These are phyloP conservation scores for Tortrix viridana DNA, from an alignment of 2,888 invertebrate species.

Conservation along the genomic window DNA sequence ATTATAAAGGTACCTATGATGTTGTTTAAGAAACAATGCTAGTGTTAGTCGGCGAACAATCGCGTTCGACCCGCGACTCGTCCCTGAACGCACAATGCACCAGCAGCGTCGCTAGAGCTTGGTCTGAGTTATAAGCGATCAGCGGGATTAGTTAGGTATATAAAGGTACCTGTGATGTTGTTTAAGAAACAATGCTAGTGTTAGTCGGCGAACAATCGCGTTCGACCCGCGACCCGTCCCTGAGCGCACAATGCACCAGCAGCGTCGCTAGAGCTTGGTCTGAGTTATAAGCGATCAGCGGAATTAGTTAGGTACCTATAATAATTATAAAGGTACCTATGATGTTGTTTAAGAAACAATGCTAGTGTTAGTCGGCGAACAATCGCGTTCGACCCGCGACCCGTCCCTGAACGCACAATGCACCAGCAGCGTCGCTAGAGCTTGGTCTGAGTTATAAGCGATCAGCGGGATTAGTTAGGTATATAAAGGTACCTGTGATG, in stretches of 20 bases:
- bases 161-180: no score
- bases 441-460: not conserved
- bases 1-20: no score
- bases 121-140: constrained; percentile 1
- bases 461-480: not conserved
- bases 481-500: no score
- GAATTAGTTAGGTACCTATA: no score
- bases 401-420: constrained; percentile 18
- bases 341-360: no score
- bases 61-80: constrained; percentile 17
- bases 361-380: constrained; percentile 11
- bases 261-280: not conserved
- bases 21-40: constrained; percentile 21
- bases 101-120: constrained; percentile 1
- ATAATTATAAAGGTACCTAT: no score
- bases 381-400: constrained; percentile 27
- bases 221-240: no score
- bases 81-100: constrained; percentile 17
- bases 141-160: not conserved
- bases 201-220: no score
- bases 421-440: constrained; percentile 10
- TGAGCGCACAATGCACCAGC: no score
- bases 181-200: no score
- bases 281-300: constrained; percentile 1
- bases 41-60: constrained; percentile 23